A percentile compares a stretch with the other conserved stretches of the same genome.
Evolutionary conservation across 2,797 vertebrate species (phyloP).

Genomic region (Rhinogobio ventralis): DNA sequence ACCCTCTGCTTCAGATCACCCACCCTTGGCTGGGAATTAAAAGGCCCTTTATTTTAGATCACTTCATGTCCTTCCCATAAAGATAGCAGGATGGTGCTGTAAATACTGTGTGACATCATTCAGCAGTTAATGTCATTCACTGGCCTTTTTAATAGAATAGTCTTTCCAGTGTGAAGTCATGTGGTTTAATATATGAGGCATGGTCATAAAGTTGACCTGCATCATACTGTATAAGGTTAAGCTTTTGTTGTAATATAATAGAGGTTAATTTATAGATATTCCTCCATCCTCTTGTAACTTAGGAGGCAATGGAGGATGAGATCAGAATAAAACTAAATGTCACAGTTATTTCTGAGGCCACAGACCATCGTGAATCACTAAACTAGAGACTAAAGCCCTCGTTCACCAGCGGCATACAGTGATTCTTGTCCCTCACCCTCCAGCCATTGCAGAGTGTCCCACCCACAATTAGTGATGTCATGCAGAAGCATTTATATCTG

Average conservation of each 20-base stretch:
- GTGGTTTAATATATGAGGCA: conserved; percentile 15
- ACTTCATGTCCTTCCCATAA: conserved; percentile 42
- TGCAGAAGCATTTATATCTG: not conserved
- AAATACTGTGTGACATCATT: conserved; percentile 55
- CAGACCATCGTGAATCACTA: conserved; percentile 37
- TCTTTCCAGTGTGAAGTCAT: conserved; percentile 15
- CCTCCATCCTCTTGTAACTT: conserved; percentile 37
- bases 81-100: conserved; percentile 19
- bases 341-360: conserved; percentile 35
- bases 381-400: conserved; percentile 22
- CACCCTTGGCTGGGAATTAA: conserved; percentile 42
- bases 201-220: conserved; percentile 33
- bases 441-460: not conserved
- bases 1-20: conserved; percentile 44
- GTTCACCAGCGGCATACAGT: not conserved
- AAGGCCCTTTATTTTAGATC: conserved; percentile 49
- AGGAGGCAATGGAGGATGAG: conserved; percentile 33
- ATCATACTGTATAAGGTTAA: conserved; percentile 15
- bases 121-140: conserved; percentile 42
- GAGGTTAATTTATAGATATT: conserved; percentile 44
- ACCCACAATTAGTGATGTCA: not conserved
- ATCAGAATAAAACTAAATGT: conserved; percentile 48
- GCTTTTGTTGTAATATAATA: conserved; percentile 30
- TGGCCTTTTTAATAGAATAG: conserved; percentile 29
- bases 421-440: not conserved